These are phyloP conservation scores for Eupithecia centaureata DNA, from an alignment of 2,888 invertebrate genomes.

Conservation along the genomic window DNA sequence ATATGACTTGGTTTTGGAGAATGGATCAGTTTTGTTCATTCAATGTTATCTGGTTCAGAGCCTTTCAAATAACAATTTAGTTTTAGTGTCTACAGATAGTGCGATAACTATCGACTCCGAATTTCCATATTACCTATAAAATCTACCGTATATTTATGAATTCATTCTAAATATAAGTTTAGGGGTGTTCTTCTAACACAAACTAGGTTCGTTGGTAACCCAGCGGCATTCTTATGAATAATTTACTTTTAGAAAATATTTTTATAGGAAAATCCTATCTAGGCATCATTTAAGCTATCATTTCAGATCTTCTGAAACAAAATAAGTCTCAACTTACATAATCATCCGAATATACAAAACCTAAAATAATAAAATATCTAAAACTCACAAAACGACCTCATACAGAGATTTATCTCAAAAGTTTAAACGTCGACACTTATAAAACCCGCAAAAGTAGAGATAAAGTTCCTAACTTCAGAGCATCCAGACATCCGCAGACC, in stretches of 20 bases:
- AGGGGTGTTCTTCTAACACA: too few species aligned
- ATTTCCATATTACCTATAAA: too few species aligned
- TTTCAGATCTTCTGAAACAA: too few species aligned
- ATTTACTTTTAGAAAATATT: too few species aligned
- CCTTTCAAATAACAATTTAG: conserved; percentile 1
- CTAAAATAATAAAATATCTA: neutral
- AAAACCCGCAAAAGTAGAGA: conserved; percentile 35
- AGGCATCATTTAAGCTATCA: too few species aligned
- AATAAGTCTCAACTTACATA: too few species aligned
- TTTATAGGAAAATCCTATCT: too few species aligned
- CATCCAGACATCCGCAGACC: conserved; percentile 27
- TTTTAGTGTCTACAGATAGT: conserved; percentile 11
- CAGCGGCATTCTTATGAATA: too few species aligned
- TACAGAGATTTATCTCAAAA: conserved; percentile 32
- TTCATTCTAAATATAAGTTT: too few species aligned
- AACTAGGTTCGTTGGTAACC: too few species aligned
- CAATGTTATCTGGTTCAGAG: conserved; percentile 9
- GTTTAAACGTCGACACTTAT: conserved; percentile 30
- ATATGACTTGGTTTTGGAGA: conserved; percentile 11
- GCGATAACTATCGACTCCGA: neutral
- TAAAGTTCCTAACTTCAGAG: conserved; percentile 28
- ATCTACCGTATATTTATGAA: too few species aligned
- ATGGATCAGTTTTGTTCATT: conserved; percentile 4
- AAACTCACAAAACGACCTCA: conserved; percentile 7
- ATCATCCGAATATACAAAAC: neutral